Conservation (phyloP, 2,888 invertebrate genomes). For the Drosophila mulleri region DNA sequence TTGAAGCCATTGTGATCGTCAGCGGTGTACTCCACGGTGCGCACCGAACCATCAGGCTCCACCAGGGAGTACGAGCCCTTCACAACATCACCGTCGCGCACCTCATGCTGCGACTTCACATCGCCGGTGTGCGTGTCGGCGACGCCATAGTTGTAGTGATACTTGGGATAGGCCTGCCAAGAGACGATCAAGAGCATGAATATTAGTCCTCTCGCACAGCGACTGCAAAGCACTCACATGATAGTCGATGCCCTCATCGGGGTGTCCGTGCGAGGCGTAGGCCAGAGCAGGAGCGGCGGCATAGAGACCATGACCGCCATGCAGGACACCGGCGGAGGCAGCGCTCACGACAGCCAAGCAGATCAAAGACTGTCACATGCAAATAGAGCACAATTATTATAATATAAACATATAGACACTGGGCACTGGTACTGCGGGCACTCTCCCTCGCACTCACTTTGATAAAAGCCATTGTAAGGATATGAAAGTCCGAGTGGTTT, state of each 20-base stretch:
- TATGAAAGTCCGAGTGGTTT: conserved; percentile 19
- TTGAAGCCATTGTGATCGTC: conserved; percentile 85
- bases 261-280: conserved; percentile 75
- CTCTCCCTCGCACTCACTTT: conserved; percentile 83
- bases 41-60: conserved; percentile 85
- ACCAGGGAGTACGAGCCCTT: conserved; percentile 85
- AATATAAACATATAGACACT: conserved; percentile 20
- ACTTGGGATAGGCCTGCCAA: conserved; percentile 84
- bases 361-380: conserved; percentile 80
- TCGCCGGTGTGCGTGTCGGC: conserved; percentile 85
- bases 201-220: conserved; percentile 34
- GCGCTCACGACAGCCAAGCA: conserved; percentile 84
- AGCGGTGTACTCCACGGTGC: conserved; percentile 85
- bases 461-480: conserved; percentile 84
- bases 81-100: conserved; percentile 85
- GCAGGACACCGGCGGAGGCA: conserved; percentile 84
- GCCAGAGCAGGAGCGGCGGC: conserved; percentile 76
- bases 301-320: conserved; percentile 80
- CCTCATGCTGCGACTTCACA: conserved; percentile 85
- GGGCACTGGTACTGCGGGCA: background rate
- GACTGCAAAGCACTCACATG: conserved; percentile 79
- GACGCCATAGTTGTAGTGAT: conserved; percentile 85
- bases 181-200: background rate
- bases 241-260: conserved; percentile 84
- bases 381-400: conserved; percentile 36